Evolutionary conservation across 2,888 invertebrate species (phyloP), one percentile per base, ranked within the genome.

Genomic region (Nasonovia ribisnigri): DNA sequence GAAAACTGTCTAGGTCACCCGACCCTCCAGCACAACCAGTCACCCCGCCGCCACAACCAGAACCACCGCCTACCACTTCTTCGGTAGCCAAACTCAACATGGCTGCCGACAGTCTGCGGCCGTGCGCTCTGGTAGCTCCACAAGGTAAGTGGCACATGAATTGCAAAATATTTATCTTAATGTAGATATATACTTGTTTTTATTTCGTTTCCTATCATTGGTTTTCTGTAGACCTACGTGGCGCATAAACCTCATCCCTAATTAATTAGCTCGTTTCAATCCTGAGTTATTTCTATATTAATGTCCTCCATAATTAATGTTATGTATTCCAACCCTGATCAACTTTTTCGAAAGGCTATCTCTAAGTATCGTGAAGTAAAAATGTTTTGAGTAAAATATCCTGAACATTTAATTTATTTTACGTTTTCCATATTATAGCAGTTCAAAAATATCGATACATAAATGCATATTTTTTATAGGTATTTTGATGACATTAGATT

Each of bases 1-100:
- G 91, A 26, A 67, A 87, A 60, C 92, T 90, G 95, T 95, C 88
- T 95, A 95, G 8, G 6, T 36, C 91, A 26, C 92, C 92, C 54
- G 67, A 93, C 29, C 93, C 87, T 1, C 94, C 94, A n/a, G 84
- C 84, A 42, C 84, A 88, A n/a, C 93, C 88, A 86, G 94, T 46
- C 93, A 92, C 92, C 54, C 94, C 88, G 3, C 94, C 90, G 20
- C 91, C 94, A 0, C 91, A 88, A 51, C 93, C 94, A 8, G 88
- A 92, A 67, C 92, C 94, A 48, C 91, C 90, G 26, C 89, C 94
- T 42, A 29, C 26, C 29, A n/a, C 36, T 29, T 4, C 90, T 8
- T 6, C 77, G n/a, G 42, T 29, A 51, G 3, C 89, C 46, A n/a
- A 90, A 48, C 29, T 89, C 77, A 43, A 60, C 60, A 13, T 51